Conservation (phyloP, 2,797 vertebrate genomes). For the Labeo calbasu region DNA sequence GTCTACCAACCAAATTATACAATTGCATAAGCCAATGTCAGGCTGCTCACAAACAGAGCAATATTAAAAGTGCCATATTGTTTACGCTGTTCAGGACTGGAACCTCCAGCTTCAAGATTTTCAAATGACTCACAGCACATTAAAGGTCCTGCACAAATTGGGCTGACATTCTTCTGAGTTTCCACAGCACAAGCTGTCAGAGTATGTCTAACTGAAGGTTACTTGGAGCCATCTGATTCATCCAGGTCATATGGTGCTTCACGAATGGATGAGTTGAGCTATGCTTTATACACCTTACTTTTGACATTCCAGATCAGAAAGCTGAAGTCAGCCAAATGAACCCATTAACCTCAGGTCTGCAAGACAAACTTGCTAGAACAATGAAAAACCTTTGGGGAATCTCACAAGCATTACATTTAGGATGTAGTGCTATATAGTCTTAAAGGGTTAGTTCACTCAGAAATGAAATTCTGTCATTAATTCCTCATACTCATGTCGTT, state of each 20-base stretch:
- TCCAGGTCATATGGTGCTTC: constrained; percentile 26
- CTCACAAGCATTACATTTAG: constrained; percentile 26
- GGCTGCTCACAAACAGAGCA: not conserved
- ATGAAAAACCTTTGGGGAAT: constrained; percentile 43
- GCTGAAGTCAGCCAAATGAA: constrained; percentile 31
- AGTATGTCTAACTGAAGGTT: constrained; percentile 21
- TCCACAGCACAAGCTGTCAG: constrained; percentile 23
- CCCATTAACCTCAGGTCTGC: constrained; percentile 49
- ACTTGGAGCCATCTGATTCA: constrained; percentile 23
- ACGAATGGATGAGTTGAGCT: constrained; percentile 28
- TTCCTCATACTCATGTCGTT: too few species aligned
- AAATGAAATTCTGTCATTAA: too few species aligned
- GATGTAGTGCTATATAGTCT: constrained; percentile 15
- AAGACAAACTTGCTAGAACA: constrained; percentile 34
- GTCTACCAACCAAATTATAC: not conserved
- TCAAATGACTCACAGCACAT: constrained; percentile 6
- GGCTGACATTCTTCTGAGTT: constrained; percentile 14
- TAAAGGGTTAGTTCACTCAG: not conserved
- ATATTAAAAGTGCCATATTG: constrained; percentile 7
- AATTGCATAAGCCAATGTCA: not conserved
- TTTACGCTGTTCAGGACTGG: not conserved
- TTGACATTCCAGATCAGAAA: constrained; percentile 17
- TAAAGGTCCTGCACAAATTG: constrained; percentile 39
- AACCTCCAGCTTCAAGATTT: not conserved
- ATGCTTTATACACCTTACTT: constrained; percentile 13